Percentiles rank a stretch among this genome's conserved stretches.
phyloP scores from a whole-genome alignment of 1,140 invertebrate species.

The Papilio polytes region DNA sequence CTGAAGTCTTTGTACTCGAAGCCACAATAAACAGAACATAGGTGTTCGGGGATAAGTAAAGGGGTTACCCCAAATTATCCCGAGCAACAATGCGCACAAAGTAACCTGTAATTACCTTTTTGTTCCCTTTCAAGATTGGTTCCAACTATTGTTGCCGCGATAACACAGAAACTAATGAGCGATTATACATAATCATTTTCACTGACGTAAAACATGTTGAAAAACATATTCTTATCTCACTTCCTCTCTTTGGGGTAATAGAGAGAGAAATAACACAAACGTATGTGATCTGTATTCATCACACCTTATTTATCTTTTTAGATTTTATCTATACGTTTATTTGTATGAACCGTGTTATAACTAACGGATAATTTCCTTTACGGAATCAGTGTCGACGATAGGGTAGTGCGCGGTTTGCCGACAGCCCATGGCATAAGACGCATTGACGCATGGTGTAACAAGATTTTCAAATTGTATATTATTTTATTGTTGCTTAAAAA shows the following conservation, averaged over 20 bases:
- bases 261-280: not conserved
- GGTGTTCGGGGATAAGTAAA: not conserved
- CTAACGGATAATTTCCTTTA: slow-evolving; percentile 6
- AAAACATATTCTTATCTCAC: too few species aligned
- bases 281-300: not conserved
- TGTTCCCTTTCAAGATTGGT: slow-evolving; percentile 36
- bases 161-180: slow-evolving; percentile 22
- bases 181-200: not conserved
- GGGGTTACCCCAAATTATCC: slow-evolving; percentile 37
- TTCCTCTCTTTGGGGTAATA: not conserved
- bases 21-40: not conserved
- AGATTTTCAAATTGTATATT: too few species aligned
- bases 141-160: slow-evolving; percentile 35
- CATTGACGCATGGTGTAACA: too few species aligned
- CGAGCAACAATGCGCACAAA: slow-evolving; percentile 29
- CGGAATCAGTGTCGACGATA: too few species aligned
- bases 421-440: too few species aligned
- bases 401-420: too few species aligned
- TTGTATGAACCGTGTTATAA: not conserved
- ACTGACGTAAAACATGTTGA: not conserved
- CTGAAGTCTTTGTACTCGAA: not conserved
- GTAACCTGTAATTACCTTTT: slow-evolving; percentile 39
- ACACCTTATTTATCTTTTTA: too few species aligned
- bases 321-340: not conserved
- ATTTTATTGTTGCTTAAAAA: too few species aligned